These are phyloP conservation scores for Sprattus sprattus DNA, from an alignment of 2,113 vertebrate genomes.

Conservation along the genomic window DNA sequence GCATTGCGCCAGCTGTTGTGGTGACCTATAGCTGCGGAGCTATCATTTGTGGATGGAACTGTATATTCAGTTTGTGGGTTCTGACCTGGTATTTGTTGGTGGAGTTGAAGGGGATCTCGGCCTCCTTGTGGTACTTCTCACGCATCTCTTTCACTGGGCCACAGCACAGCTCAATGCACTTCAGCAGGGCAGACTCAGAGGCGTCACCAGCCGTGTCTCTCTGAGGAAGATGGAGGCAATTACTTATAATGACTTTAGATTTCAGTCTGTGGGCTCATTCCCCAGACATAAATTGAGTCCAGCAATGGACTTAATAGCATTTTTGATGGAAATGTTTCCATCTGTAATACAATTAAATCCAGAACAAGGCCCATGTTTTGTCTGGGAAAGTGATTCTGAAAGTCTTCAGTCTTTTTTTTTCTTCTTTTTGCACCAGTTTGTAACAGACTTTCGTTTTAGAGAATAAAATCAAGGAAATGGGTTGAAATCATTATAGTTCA, in stretches of 20 bases:
- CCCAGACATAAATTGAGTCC: not conserved
- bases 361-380: not conserved
- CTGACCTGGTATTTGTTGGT: constrained; percentile 93
- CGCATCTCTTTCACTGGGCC: constrained; percentile 84
- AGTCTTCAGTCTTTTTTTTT: no score
- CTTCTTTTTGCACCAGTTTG: no score
- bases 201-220: constrained; percentile 86
- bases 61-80: no score
- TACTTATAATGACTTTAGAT: not conserved
- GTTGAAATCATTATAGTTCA: not conserved
- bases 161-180: constrained; percentile 89
- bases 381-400: no score
- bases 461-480: no score
- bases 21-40: not conserved
- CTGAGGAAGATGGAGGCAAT: constrained; percentile 57
- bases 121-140: constrained; percentile 78
- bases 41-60: not conserved
- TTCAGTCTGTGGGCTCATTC: not conserved
- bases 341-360: not conserved
- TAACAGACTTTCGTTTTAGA: no score
- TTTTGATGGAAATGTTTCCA: no score
- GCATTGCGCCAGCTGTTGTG: not conserved
- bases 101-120: constrained; percentile 92
- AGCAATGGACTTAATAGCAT: not conserved
- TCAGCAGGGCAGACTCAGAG: constrained; percentile 90